Evolutionary conservation across 2,888 invertebrate species (phyloP).

Genomic region (Emmelina monodactyla): DNA sequence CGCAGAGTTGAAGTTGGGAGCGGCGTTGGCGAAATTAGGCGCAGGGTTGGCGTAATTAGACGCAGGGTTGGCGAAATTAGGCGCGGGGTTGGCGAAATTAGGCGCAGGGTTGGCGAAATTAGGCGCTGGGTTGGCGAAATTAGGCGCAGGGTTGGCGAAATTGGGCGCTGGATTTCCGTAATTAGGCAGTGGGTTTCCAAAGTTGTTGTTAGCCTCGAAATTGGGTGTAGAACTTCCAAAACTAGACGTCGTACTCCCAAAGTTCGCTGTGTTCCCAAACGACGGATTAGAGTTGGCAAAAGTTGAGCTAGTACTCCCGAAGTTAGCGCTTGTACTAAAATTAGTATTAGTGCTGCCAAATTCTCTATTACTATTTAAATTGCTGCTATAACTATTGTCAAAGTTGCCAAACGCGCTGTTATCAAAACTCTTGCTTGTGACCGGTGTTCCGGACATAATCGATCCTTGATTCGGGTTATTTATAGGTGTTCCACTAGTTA

Average conservation of each 20-base stretch:
- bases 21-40: neutral
- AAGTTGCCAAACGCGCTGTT: too few species aligned
- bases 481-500: slow-evolving; percentile 14
- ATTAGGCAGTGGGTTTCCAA: neutral
- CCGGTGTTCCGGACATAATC: slow-evolving; percentile 3
- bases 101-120: neutral
- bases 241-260: neutral
- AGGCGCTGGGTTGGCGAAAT: neutral
- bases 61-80: neutral
- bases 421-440: too few species aligned
- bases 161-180: neutral
- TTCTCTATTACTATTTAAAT: neutral
- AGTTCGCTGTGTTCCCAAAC: neutral
- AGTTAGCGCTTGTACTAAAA: slow-evolving; percentile 1
- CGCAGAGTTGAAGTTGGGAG: neutral
- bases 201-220: neutral
- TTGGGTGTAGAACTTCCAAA: neutral
- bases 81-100: neutral
- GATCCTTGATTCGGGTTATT: slow-evolving; percentile 13
- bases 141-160: neutral
- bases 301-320: neutral
- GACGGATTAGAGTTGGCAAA: too few species aligned
- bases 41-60: neutral
- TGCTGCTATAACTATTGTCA: neutral
- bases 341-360: slow-evolving; percentile 1